Evolutionary conservation across 1,140 invertebrate species (phyloP), one percentile per base, ranked within the genome.

Genomic region (Leptopilina boulardi): DNA sequence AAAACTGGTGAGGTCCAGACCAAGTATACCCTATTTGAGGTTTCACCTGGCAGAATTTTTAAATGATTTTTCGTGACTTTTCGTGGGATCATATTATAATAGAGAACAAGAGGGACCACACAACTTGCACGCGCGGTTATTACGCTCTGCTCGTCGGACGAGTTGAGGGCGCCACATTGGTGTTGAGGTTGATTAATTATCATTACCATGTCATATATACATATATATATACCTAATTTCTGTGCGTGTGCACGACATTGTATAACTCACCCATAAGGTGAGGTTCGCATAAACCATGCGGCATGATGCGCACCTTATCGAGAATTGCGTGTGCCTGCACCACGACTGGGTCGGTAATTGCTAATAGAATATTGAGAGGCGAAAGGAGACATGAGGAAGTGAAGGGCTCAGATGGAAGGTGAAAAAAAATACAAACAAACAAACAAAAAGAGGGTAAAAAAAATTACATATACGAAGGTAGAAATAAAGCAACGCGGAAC

Each of bases 161-260:
- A 75, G 75, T 77, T 71, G 73, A 80, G 83, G 80, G 81, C 82
- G 80, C 79, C 79, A 81, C 75, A 74, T 76, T 73, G 80, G 80
- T 80, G 81, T 83, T 84, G 82, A 83, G 77, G 77, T 86, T 87
- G 84, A 86, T 87, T 87, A 86, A 87, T 87, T 87, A 87, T 86
- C 81, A 83, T 85, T 82, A 77, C 83, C 80, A 66, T 77, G 4
- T 11, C 56, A 66, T 30, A 66, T 26, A 54, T 18, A 66, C 56
- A 59, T 9, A 66, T 21, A 23, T 2, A 26, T 15, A 5, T n/a
- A 19, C n/a, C n/a, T 10, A 13, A 56, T 59, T 74, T 19, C 30
- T 23, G 51, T 77, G 59, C 73, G 79, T 66, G 80, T 71, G 79
- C 78, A 71, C 79, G 78, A 83, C 83, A 83, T 77, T 80, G 71